Base-by-base conservation (phyloP, 2,113 vertebrate genomes). In the Halichoerus grypus region DNA sequence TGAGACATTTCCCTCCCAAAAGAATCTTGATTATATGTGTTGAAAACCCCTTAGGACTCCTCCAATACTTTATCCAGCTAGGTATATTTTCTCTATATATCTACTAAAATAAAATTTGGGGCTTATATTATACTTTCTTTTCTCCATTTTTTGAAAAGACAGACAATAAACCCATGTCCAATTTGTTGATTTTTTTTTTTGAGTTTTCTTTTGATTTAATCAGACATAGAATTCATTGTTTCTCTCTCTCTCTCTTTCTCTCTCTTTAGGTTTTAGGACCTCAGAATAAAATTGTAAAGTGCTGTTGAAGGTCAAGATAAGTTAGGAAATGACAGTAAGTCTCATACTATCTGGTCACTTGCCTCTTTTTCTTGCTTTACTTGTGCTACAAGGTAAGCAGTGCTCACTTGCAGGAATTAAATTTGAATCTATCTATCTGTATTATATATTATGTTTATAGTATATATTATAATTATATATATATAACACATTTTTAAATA, bases 171-270 rank as follows among this genome's bases (percentile, higher is more conserved):
- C 0, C 1, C 3, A 33, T 53, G 18, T 10, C 10, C 4, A 77
- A 46, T 95, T 89, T 88, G n/a, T 67, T 69, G 3, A 5, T 72
- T 69, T 95, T 74, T 61, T 80, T 91, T 72, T 82, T n/a, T n/a
- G n/a, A 79, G 19, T 82, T 86, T 83, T 1, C 28, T 89, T 77
- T 88, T 69, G 14, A 53, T 3, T 46, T 63, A 81, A 71, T 61
- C 28, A 87, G 7, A 49, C n/a, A 86, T 2, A 94, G 7, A 90
- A 81, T 74, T 80, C 1, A 28, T n/a, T 81, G 0, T 77, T 28
- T 26, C 26, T 65, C 39, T 15, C 24, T 77, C 7, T 46, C 22
- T 24, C 39, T 74, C 36, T 42, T 3, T 76, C 13, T 76, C 39
- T 74, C 24, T 10, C 22, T 69, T 42, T 55, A 15, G 6, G 24